These are phyloP conservation scores for Maniola jurtina DNA, from an alignment of 1,140 invertebrate genomes.

Conservation along the genomic window DNA sequence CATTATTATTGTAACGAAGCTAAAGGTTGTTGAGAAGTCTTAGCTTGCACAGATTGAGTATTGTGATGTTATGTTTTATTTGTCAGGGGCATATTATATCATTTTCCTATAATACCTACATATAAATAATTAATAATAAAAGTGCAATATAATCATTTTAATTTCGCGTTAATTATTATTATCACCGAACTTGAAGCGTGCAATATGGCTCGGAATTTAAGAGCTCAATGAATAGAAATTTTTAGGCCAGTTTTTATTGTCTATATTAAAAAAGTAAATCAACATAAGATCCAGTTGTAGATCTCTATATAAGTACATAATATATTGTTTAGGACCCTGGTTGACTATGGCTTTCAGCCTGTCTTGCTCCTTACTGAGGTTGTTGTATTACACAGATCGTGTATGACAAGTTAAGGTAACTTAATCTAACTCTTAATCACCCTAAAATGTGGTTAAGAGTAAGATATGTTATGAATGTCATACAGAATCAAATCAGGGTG, in stretches of 20 bases:
- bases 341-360: too few species aligned
- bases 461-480: too few species aligned
- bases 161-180: not conserved
- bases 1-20: constrained; percentile 3
- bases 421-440: too few species aligned
- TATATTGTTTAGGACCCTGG: too few species aligned
- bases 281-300: too few species aligned
- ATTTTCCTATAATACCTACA: not conserved
- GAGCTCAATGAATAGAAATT: not conserved
- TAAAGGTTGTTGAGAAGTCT: not conserved
- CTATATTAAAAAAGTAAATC: not conserved
- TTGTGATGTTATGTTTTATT: constrained; percentile 7
- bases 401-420: too few species aligned
- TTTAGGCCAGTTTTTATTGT: not conserved
- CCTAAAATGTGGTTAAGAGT: too few species aligned
- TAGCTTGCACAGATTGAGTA: constrained; percentile 10
- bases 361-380: too few species aligned
- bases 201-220: not conserved
- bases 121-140: not conserved
- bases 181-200: not conserved
- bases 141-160: constrained; percentile 15
- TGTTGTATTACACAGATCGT: too few species aligned
- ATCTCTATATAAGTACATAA: too few species aligned
- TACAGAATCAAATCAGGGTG: too few species aligned
- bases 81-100: not conserved